Conservation (phyloP, 2,888 invertebrate genomes). For the Apomyelois bistriatella region DNA sequence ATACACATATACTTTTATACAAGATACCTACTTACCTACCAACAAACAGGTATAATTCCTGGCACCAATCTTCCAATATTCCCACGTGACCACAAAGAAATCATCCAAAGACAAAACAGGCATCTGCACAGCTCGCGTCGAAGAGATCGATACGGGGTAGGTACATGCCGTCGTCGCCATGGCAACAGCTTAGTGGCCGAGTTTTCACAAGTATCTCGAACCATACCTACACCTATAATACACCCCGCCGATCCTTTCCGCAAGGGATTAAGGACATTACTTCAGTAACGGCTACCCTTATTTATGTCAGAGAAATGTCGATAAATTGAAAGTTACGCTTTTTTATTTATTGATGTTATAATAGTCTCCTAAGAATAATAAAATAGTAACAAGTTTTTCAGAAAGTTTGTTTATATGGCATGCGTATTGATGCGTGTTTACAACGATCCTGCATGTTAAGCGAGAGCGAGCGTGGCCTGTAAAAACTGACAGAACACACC, state of each 20-base stretch:
- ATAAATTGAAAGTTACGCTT: background rate
- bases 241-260: background rate
- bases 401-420: too few species aligned
- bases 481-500: too few species aligned
- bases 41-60: too few species aligned
- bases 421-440: too few species aligned
- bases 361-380: too few species aligned
- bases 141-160: constrained; percentile 32
- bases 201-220: constrained; percentile 17
- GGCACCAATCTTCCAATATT: background rate
- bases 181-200: constrained; percentile 35
- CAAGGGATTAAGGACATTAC: background rate
- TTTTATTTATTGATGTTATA: too few species aligned
- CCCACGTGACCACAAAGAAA: background rate
- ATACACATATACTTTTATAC: too few species aligned
- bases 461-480: too few species aligned
- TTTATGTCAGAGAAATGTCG: background rate
- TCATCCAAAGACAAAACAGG: background rate
- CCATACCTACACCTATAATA: background rate
- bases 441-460: too few species aligned
- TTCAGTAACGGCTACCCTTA: background rate
- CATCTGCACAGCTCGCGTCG: constrained; percentile 17
- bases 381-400: too few species aligned
- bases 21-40: too few species aligned
- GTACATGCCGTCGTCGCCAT: constrained; percentile 33